Evolutionary conservation across 2,797 vertebrate genomes (phyloP).

Genomic region (Eulemur mongoz): DNA sequence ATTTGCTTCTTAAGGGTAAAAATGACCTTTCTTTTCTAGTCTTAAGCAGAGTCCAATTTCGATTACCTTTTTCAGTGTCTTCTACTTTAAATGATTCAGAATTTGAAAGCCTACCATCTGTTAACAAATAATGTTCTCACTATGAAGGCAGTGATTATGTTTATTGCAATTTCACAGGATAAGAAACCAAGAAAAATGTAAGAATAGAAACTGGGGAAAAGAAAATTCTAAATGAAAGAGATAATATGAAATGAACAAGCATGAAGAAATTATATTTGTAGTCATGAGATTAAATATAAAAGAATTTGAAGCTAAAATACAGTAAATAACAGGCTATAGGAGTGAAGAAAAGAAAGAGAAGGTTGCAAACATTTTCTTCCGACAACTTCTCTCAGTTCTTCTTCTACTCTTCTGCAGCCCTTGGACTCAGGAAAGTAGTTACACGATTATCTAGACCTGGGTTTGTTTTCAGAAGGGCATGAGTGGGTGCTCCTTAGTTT

Average conservation of each 20-base stretch:
- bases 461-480: neutral
- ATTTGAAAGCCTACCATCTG: conserved; percentile 80
- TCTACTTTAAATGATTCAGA: conserved; percentile 68
- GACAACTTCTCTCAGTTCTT: neutral
- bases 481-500: neutral
- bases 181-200: conserved; percentile 19
- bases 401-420: neutral
- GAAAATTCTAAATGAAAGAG: conserved; percentile 48
- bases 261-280: neutral
- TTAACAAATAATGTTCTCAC: conserved; percentile 72
- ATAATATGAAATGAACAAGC: neutral
- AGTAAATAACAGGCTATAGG: neutral
- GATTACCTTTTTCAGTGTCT: conserved; percentile 77
- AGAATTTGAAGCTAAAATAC: neutral
- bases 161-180: conserved; percentile 60
- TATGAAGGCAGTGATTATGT: conserved; percentile 48
- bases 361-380: neutral
- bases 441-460: neutral
- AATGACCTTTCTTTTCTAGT: conserved; percentile 77
- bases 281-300: neutral
- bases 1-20: conserved; percentile 76
- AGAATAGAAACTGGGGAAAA: conserved; percentile 65
- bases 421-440: neutral
- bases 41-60: conserved; percentile 76
- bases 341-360: neutral